phyloP scores from a whole-genome alignment of 2,797 vertebrate species.

The Siniperca obscura region DNA sequence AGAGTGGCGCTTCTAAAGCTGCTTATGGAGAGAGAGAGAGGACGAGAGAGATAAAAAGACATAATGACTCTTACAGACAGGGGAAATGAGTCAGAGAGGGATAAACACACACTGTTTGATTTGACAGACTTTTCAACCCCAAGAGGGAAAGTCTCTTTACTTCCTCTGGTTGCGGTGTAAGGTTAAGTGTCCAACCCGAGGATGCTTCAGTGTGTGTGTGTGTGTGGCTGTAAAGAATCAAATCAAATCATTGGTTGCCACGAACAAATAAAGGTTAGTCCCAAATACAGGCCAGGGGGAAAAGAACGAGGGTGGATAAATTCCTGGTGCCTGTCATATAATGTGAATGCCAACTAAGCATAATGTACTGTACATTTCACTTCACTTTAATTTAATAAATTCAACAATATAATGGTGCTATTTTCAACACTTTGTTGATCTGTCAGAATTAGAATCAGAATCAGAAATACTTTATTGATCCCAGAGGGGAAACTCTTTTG shows the following conservation, averaged over 20 bases:
- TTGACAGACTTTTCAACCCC: constrained; percentile 51
- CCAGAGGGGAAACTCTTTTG: too few relatives aligned
- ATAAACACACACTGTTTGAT: constrained; percentile 53
- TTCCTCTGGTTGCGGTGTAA: constrained; percentile 18
- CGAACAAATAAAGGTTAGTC: too few relatives aligned
- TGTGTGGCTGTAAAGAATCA: constrained; percentile 3
- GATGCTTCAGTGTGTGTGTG: constrained; percentile 11
- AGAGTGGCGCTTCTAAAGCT: constrained; percentile 57
- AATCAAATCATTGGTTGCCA: not conserved
- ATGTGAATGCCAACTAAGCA: too few relatives aligned
- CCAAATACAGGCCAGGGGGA: too few relatives aligned
- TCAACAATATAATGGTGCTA: too few relatives aligned
- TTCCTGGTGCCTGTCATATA: too few relatives aligned
- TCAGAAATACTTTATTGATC: too few relatives aligned
- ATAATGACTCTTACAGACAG: constrained; percentile 53
- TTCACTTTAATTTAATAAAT: too few relatives aligned
- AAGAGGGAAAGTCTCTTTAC: constrained; percentile 29
- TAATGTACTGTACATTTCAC: too few relatives aligned
- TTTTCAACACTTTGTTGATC: too few relatives aligned
- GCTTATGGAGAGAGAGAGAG: constrained; percentile 38
- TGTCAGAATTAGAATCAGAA: too few relatives aligned
- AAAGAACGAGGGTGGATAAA: too few relatives aligned
- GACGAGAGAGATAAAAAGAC: constrained; percentile 33
- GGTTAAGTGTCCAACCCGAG: constrained; percentile 30
- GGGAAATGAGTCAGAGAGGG: constrained; percentile 47